Evolutionary conservation across 2,113 vertebrate genomes (phyloP), one percentile per base, ranked within the genome.

Genomic region (Saccopteryx leptura): DNA sequence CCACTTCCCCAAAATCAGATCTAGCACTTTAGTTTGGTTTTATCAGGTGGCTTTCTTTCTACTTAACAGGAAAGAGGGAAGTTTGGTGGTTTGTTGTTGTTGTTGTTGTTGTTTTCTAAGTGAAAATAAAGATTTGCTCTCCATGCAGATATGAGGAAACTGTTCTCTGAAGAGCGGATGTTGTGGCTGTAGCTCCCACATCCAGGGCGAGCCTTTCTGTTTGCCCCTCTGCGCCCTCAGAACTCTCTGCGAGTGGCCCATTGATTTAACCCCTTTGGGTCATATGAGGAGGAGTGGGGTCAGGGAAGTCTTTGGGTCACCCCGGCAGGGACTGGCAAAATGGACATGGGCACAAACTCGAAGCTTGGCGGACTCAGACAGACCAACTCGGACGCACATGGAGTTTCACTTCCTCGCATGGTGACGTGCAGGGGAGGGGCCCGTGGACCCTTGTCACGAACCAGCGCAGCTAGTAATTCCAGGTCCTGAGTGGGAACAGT

Each of bases 111-210:
- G 54, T 19, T 28, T 48, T 61, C 33, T 13, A 28, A 56, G 17
- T 13, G 54, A 23, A 14, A 13, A 66, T 75, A 48, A 28, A 50
- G 24, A 61, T 11, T 9, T 65, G 68, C 26, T 74, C 46, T 33
- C 79, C 26, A 0, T 6, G 24, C 52, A 12, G 1, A 6, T 4
- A 1, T 24, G 17, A 31, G 14, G 50, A 78, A 28, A 7, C 13
- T 1, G 2, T 28, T 74, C 39, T 71, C 56, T 28, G 39, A 60
- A 48, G 24, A 11, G 13, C 9, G 21, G 39, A 24, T 12, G 31
- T 1, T 3, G 13, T 9, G 1, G 11, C 15, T 12, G 1, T 4
- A 1, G 9, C 31, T 2, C 10, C 3, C 13, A 18, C 0, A 1
- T 46, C n/a, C 7, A 1, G 23, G 28, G 4, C 28, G 1, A 6